Evolutionary conservation across 1,140 invertebrate species (phyloP).

Genomic region (Heliconius hewitsoni): DNA sequence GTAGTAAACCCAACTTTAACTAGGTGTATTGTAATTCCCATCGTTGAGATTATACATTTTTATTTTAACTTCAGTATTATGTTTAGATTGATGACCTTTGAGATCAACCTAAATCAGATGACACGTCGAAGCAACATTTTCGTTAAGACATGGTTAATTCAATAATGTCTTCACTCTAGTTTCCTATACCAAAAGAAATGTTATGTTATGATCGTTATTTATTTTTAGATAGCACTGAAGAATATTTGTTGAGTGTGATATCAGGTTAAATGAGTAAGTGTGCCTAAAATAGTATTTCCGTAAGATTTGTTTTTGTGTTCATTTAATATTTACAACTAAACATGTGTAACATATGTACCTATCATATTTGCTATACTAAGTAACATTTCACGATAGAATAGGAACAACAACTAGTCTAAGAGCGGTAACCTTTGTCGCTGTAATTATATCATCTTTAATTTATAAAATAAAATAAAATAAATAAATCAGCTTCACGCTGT

Average conservation of each 20-base stretch:
- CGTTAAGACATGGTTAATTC: slow-evolving; percentile 44
- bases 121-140: slow-evolving; percentile 44
- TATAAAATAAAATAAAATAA: not conserved
- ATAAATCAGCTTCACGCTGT: too few relatives aligned
- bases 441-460: slow-evolving; percentile 48
- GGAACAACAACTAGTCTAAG: slow-evolving; percentile 71
- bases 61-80: slow-evolving; percentile 69
- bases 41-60: slow-evolving; percentile 74
- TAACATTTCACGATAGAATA: slow-evolving; percentile 69
- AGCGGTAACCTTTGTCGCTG: slow-evolving; percentile 55
- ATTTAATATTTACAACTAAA: slow-evolving; percentile 55
- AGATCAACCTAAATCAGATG: slow-evolving; percentile 47
- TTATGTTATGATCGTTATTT: slow-evolving; percentile 77
- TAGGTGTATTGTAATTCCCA: slow-evolving; percentile 66
- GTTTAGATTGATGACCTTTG: slow-evolving; percentile 52
- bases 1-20: slow-evolving; percentile 67
- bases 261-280: slow-evolving; percentile 46
- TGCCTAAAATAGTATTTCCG: slow-evolving; percentile 48
- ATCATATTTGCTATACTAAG: slow-evolving; percentile 59
- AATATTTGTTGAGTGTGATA: slow-evolving; percentile 74
- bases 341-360: slow-evolving; percentile 54
- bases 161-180: slow-evolving; percentile 68
- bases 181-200: slow-evolving; percentile 77
- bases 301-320: slow-evolving; percentile 63
- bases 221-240: slow-evolving; percentile 69